These are phyloP conservation scores for Pungitius pungitius DNA, from an alignment of 2,113 vertebrate genomes.

Conservation along the genomic window DNA sequence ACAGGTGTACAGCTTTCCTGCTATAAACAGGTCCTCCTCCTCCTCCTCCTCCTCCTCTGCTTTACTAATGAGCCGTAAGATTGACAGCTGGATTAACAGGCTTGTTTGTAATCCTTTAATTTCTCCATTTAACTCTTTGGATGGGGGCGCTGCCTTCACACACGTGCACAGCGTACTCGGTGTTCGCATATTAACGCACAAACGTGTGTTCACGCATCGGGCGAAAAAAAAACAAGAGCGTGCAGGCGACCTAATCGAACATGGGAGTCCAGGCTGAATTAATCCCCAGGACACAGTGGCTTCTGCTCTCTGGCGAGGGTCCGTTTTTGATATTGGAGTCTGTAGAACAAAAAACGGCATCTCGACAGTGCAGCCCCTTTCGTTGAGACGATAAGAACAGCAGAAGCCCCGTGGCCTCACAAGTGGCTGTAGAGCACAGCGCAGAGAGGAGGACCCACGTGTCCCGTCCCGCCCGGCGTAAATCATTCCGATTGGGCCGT, in stretches of 20 bases:
- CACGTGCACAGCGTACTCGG: constrained; percentile 28
- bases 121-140: constrained; percentile 77
- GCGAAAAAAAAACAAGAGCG: constrained; percentile 37
- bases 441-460: constrained; percentile 55
- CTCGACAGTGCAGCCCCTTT: constrained; percentile 66
- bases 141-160: constrained; percentile 49
- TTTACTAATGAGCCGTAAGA: constrained; percentile 79
- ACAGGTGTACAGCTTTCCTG: constrained; percentile 29
- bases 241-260: constrained; percentile 41
- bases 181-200: constrained; percentile 31
- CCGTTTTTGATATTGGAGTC: constrained; percentile 66
- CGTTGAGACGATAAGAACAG: constrained; percentile 65
- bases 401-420: constrained; percentile 53
- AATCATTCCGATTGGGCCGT: constrained; percentile 70
- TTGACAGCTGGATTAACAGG: constrained; percentile 81
- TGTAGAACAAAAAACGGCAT: constrained; percentile 63
- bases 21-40: constrained; percentile 14
- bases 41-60: constrained; percentile 53
- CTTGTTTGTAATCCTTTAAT: constrained; percentile 80
- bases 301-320: constrained; percentile 46
- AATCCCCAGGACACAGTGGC: constrained; percentile 59
- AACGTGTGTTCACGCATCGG: constrained; percentile 30
- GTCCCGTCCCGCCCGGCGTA: constrained; percentile 51
- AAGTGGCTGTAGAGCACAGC: constrained; percentile 47
- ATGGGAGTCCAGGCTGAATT: constrained; percentile 55